These are phyloP conservation scores for Didymodactylos carnosus DNA, from an alignment of 2,888 invertebrate species.

Conservation along the genomic window DNA sequence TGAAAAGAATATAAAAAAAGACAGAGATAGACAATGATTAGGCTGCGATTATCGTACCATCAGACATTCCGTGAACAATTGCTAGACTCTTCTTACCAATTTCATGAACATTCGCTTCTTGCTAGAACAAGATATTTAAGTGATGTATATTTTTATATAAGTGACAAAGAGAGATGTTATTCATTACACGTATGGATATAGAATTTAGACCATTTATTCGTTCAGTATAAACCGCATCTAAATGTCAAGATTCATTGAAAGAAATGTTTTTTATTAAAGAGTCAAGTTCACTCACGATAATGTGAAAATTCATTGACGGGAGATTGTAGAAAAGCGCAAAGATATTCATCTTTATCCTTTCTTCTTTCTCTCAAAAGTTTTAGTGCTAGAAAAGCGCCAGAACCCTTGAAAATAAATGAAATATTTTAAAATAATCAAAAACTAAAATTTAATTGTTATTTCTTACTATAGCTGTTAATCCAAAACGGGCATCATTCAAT, in stretches of 20 bases:
- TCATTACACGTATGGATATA: background rate
- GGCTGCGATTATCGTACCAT: background rate
- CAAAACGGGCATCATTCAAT: background rate
- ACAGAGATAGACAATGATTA: background rate
- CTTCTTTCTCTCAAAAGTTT: background rate
- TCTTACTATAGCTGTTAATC: background rate
- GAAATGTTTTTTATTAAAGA: background rate
- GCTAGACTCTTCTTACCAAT: background rate
- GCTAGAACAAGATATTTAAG: too few species aligned
- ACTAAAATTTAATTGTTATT: background rate
- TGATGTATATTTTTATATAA: background rate
- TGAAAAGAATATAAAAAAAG: background rate
- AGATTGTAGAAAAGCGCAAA: background rate
- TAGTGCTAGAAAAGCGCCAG: background rate
- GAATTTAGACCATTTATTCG: background rate
- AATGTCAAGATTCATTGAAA: background rate
- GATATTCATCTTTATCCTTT: background rate
- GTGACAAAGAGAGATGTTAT: background rate
- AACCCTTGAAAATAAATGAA: background rate
- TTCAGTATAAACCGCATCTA: background rate
- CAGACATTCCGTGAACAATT: background rate
- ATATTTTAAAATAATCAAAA: background rate
- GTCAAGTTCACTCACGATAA: background rate
- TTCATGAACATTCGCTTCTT: too few species aligned
- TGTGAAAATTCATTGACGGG: background rate